Base-by-base conservation (phyloP, 2,113 vertebrate species). In the Pontoporia blainvillei region DNA sequence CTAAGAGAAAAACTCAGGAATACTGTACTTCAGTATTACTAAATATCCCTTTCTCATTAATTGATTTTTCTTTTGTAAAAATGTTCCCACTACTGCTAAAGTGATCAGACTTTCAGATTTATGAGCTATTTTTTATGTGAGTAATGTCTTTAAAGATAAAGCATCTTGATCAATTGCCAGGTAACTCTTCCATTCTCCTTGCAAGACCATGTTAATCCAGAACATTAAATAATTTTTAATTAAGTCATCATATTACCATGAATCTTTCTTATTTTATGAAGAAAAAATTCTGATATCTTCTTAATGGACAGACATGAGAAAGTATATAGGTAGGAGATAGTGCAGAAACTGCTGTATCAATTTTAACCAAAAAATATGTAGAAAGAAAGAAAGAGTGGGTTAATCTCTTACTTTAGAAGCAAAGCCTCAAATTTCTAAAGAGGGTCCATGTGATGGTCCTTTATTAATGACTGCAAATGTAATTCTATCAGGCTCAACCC, bases 141-240 rank as follows among this genome's bases (percentile, higher is more conserved):
- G 83, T 88, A 97, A 97, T 98, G 96, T 98, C 98, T 97, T 98
- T n/a, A 83, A 96, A 97, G 95, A 98, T 94, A 98, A 98, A 94
- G 57, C 54, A 97, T 25, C 95, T 98, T 98, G 96, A 98, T 97
- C 96, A 96, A 93, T 96, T 98, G 97, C 98, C 96, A 97, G 76
- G 95, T 97, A 98, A 94, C 90, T 89, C 52, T 52, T 97, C 97
- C 86, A 97, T 71, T 84, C 62, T 97, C 95, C 94, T 97, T 91
- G 96, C 86, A 97, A 93, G 52, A 96, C 49, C 52, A 57, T 49
- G 6, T 95, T 96, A 98, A 98, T 98, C 76, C 81, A 97, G 52
- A 39, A 94, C 57, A 90, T 96, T 95, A 86, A 97, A 94, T 98
- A 97, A 90, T 97, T 98, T 98, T 98, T 97, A 98, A 98, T 98